Percentiles rank a stretch among this genome's conserved stretches.
Conservation (phyloP, 92 coral and sea anemone species). For the Actinernus sp. region DNA sequence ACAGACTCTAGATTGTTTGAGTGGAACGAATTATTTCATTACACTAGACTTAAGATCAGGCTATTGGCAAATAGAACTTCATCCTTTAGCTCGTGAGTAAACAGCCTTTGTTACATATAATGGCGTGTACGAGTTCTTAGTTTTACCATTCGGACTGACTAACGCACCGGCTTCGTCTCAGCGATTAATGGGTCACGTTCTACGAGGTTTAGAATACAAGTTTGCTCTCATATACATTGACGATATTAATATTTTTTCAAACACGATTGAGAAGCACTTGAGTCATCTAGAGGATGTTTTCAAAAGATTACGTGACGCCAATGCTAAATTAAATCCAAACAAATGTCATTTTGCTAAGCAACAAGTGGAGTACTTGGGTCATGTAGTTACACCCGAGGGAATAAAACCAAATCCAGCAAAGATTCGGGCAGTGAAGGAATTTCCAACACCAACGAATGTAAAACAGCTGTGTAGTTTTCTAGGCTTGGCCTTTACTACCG, state of each 20-base stretch:
- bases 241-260: constrained; percentile 41
- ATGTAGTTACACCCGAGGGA: constrained; percentile 20
- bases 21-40: constrained; percentile 49
- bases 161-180: constrained; percentile 70
- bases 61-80: constrained; percentile 56
- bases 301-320: constrained; percentile 33
- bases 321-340: constrained; percentile 21
- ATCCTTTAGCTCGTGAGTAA: constrained; percentile 38
- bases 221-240: constrained; percentile 45
- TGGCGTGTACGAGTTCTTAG: constrained; percentile 52
- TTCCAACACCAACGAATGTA: constrained; percentile 12
- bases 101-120: constrained; percentile 64
- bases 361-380: constrained; percentile 14
- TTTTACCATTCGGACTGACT: constrained; percentile 59
- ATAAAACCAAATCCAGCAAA: constrained; percentile 16
- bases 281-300: constrained; percentile 50
- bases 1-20: constrained; percentile 52
- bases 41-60: constrained; percentile 63
- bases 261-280: constrained; percentile 23
- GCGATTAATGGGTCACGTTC: constrained; percentile 35
- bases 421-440: constrained; percentile 5
- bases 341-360: background rate
- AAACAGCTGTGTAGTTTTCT: constrained; percentile 1
- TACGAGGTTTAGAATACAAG: constrained; percentile 38
- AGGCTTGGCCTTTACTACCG: constrained; percentile 11